Evolutionary conservation across 2,797 vertebrate species (phyloP).

Genomic region (Heteromormyrus szaboi): DNA sequence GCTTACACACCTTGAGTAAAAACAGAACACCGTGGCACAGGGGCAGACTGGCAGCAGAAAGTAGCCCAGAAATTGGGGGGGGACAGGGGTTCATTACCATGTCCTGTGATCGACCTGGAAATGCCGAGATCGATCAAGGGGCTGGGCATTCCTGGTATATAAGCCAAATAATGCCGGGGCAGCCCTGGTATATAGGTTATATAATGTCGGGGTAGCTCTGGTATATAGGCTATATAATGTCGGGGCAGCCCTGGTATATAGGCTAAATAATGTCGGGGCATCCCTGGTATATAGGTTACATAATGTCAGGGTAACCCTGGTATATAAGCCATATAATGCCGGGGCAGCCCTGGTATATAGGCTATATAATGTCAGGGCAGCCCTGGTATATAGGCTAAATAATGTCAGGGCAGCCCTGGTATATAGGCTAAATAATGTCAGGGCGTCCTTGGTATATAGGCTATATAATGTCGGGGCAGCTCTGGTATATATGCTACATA

Average conservation of each 20-base stretch:
- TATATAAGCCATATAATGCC: background rate
- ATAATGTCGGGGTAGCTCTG: background rate
- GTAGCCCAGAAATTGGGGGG: background rate
- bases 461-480: no score
- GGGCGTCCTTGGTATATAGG: background rate
- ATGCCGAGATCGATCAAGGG: background rate
- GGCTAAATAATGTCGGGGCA: accelerated
- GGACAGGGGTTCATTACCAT: background rate
- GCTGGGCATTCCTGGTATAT: background rate
- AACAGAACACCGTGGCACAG: background rate
- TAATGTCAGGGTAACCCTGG: background rate
- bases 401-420: background rate
- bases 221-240: background rate
- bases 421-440: background rate
- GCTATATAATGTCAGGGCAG: background rate
- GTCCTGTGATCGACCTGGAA: background rate
- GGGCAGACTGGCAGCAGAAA: background rate
- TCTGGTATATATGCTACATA: background rate
- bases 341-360: background rate
- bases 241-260: background rate
- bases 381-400: background rate
- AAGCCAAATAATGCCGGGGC: background rate
- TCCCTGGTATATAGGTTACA: background rate
- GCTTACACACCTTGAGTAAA: background rate
- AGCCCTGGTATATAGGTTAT: background rate